Evolutionary conservation across 2,888 invertebrate species (phyloP), one percentile per base, ranked within the genome.

Genomic region (Rotaria magnacalcarata): DNA sequence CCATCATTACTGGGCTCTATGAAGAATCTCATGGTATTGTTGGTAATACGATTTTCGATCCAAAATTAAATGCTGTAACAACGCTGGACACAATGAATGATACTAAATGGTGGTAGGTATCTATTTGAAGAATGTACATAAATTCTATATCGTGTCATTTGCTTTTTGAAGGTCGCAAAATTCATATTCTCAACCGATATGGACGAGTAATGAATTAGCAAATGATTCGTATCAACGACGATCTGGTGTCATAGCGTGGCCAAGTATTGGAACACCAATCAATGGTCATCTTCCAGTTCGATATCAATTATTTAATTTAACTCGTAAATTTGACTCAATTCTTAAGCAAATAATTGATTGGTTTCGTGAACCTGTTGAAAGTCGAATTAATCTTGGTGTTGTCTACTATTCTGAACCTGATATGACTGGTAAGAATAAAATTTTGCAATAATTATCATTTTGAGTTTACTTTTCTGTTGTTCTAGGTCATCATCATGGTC

Each of bases 1-100:
- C 87, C n/a, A 56, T 87, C 14, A 85, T 85, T 21, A 87, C 87
- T 50, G 87, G 87, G n/a, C 60, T 87, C 11, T 84, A 87, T 80
- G 84, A 87, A 87, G 86, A 87, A 47, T 67, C 75, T n/a, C 87
- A 84, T 75, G 87, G 87, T 43, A 85, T 85, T 52, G 41, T 67
- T 56, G 47, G 34, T 56, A 87, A 87, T 80, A 52, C 34, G 16
- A 87, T 87, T 58, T 87, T 56, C 34, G 85, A 87, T 84, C 85
- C 84, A 10, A 21, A 67, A 27, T 60, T 80, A n/a, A 85, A 87
- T 75, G 75, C 60, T 54, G 85, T 84, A n/a, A 56, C 85, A 24
- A 75, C 47, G 41, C 52, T 34, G 11, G 8, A 24, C 4, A 47
- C 41, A 5, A 47, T 54, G 24, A 84, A 85, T 16, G 58, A 58